These are phyloP conservation scores for Lingula anatina DNA, from an alignment of 2,888 invertebrate genomes.

Conservation along the genomic window DNA sequence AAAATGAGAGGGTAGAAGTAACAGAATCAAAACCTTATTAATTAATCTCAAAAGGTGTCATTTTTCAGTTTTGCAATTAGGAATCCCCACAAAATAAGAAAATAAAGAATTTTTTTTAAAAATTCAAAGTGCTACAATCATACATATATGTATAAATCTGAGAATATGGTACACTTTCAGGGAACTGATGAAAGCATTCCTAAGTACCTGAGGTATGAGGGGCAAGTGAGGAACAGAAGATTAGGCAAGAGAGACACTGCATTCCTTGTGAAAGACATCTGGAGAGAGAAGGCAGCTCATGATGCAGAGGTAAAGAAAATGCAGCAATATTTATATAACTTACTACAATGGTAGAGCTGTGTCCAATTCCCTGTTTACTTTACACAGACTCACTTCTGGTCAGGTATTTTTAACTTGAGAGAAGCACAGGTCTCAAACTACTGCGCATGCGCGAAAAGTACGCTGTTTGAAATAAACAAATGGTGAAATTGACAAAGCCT, in stretches of 20 bases:
- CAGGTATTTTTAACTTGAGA: too few species aligned
- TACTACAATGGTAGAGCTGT: not conserved
- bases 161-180: slow-evolving; percentile 16
- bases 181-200: slow-evolving; percentile 45
- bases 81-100: not conserved
- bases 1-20: too few species aligned
- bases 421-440: too few species aligned
- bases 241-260: slow-evolving; percentile 45
- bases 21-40: too few species aligned
- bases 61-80: too few species aligned
- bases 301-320: slow-evolving; percentile 26
- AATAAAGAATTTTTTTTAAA: not conserved
- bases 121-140: not conserved
- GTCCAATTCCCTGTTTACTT: too few species aligned
- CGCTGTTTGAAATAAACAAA: too few species aligned
- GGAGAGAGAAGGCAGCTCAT: slow-evolving; percentile 42
- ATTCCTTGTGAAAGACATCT: slow-evolving; percentile 47
- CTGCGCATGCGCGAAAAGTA: too few species aligned
- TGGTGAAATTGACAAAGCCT: too few species aligned
- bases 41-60: too few species aligned
- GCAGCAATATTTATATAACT: not conserved
- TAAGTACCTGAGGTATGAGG: slow-evolving; percentile 41
- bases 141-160: not conserved
- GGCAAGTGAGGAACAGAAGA: slow-evolving; percentile 42
- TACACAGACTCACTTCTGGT: too few species aligned